Base-by-base conservation (phyloP, 2,797 vertebrate species). In the Botia kubotai region DNA sequence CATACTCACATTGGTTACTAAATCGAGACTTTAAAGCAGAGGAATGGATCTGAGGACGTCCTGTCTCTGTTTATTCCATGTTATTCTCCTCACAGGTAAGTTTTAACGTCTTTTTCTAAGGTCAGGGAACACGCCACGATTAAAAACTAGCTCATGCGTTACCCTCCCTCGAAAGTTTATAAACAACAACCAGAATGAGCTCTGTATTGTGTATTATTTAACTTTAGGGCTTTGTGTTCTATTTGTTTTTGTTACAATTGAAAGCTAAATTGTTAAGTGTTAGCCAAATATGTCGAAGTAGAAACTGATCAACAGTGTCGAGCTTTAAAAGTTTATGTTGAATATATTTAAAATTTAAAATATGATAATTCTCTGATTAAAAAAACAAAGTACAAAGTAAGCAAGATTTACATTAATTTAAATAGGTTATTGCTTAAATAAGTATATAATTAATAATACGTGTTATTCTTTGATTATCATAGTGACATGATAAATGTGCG, bases 81-180 rank as follows among this genome's bases (percentile, higher is more conserved):
- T 92, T 29, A 79, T 79, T 82, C 53, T 93, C 1, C 46, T 87
- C 5, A 63, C 90, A 86, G 92, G 94, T 94, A 87, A 91, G 93
- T 92, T 91, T 83, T 16, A 75, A 66, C 21, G n/a, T 90, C 87
- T 83, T 75, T 55, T 48, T 57, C 17, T 16, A 14, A 29, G 4
- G 62, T 52, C 58, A 63, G 46, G 63, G 46, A 26, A 21, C 4
- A 4, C 67, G 67, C 23, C 1, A 48, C 67, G 43, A 5, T 33
- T 33, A 33, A 33, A 3, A 5, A 5, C 3, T 48, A 23, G 60
- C 78, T 57, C 36, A 4, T 8, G 6, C 3, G 70, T 58, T 80
- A 57, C 21, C 13, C 21, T 52, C 4, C 10, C 16, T 57, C 12
- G 58, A 58, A 33, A 67, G 70, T 73, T 73, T 53, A 11, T 4